A percentile compares a stretch with the other conserved stretches of the same genome.
Evolutionary conservation across 2,888 invertebrate genomes (phyloP).

Genomic region (Cartodere bifasciata): DNA sequence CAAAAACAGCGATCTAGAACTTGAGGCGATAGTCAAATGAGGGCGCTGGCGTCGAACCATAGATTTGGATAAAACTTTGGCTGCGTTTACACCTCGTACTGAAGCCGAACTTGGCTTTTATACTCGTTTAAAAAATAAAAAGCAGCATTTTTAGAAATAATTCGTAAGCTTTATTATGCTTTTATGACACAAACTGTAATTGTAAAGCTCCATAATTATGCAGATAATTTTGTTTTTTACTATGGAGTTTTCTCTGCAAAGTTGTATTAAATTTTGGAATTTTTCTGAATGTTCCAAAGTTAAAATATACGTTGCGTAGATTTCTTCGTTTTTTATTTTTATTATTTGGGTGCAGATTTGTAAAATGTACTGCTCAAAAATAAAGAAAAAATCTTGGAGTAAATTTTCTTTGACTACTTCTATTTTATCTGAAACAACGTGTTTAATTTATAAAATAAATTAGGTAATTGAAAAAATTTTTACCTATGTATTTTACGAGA

Average conservation of each 20-base stretch:
- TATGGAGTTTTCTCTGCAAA: background rate
- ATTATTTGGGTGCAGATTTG: slow-evolving; percentile 4
- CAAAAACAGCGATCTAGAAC: too few relatives aligned
- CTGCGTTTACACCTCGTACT: too few relatives aligned
- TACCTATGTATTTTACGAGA: slow-evolving; percentile 1
- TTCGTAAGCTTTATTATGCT: background rate
- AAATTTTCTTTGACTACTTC: background rate
- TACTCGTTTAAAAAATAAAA: too few relatives aligned
- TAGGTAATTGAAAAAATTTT: too few relatives aligned
- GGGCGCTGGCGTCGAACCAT: too few relatives aligned
- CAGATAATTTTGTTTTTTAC: slow-evolving; percentile 1
- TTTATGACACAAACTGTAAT: slow-evolving; percentile 7
- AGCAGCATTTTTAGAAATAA: background rate
- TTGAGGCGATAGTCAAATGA: too few relatives aligned
- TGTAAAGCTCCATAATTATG: slow-evolving; percentile 4
- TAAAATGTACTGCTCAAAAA: slow-evolving; percentile 2
- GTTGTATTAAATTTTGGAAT: slow-evolving; percentile 2
- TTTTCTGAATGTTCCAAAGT: background rate
- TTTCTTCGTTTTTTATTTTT: background rate
- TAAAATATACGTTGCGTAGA: background rate
- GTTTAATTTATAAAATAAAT: background rate
- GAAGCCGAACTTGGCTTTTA: too few relatives aligned
- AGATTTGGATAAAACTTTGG: too few relatives aligned
- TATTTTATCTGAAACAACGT: too few relatives aligned
- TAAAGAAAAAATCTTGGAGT: slow-evolving; percentile 1